Conservation (phyloP, 1,140 invertebrate genomes). For the Panulirus ornatus region DNA sequence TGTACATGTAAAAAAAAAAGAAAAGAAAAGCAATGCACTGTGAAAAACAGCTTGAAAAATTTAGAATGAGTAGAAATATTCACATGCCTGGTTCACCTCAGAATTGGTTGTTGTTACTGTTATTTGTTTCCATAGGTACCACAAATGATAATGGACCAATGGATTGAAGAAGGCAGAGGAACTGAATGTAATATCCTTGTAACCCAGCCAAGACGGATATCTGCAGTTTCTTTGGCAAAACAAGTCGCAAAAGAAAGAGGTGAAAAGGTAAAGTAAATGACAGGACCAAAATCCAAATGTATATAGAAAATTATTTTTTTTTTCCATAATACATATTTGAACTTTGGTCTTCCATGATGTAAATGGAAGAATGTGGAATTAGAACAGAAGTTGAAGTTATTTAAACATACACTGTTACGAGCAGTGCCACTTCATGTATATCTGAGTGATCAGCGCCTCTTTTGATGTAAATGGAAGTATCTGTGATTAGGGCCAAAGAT, state of each 20-base stretch:
- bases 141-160: conserved; percentile 93
- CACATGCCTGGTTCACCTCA: too few relatives aligned
- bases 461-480: too few relatives aligned
- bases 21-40: too few relatives aligned
- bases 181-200: conserved; percentile 89
- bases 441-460: too few relatives aligned
- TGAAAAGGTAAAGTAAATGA: conserved; percentile 81
- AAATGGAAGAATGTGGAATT: too few relatives aligned
- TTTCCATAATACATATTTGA: not conserved
- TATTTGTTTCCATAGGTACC: conserved; percentile 84
- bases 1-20: too few relatives aligned
- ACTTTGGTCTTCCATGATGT: not conserved
- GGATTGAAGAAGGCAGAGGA: conserved; percentile 80
- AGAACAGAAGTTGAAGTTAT: too few relatives aligned
- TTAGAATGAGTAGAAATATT: too few relatives aligned
- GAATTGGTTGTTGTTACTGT: not conserved
- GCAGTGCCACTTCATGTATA: not conserved
- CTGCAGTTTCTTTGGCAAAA: conserved; percentile 94
- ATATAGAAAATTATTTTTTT: not conserved
- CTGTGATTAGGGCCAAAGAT: too few relatives aligned
- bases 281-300: not conserved
- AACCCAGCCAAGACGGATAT: conserved; percentile 94
- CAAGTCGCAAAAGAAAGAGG: conserved; percentile 91
- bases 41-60: too few relatives aligned
- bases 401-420: too few relatives aligned